phyloP scores from a whole-genome alignment of 2,113 vertebrate species.

The Papio anubis region DNA sequence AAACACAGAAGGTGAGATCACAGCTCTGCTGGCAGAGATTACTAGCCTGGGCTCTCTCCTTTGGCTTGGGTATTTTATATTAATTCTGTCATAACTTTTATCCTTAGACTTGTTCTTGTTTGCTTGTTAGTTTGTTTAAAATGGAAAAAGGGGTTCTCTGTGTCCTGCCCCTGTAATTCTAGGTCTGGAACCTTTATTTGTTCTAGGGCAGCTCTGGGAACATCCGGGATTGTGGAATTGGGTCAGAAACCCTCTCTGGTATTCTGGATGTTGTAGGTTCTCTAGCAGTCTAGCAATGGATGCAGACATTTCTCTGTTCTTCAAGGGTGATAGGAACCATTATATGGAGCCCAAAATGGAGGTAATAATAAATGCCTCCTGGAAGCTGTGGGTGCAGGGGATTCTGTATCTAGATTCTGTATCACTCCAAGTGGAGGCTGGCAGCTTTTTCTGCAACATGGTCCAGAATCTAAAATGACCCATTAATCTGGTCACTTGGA shows the following conservation, averaged over 20 bases:
- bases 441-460: neutral
- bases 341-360: neutral
- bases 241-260: conserved; percentile 49
- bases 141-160: conserved; percentile 20
- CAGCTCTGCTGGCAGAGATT: conserved; percentile 76
- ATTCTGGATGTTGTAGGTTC: conserved; percentile 26
- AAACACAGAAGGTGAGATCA: conserved; percentile 38
- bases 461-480: neutral
- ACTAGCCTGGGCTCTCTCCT: neutral
- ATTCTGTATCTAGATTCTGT: neutral
- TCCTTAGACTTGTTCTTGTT: conserved; percentile 28
- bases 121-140: conserved; percentile 39
- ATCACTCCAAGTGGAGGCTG: neutral
- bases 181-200: conserved; percentile 53
- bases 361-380: conserved; percentile 11
- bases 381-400: neutral
- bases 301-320: conserved; percentile 13
- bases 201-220: conserved; percentile 41
- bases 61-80: conserved; percentile 39
- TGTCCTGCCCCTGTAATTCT: neutral
- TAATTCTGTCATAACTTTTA: conserved; percentile 24
- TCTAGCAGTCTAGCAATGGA: conserved; percentile 50
- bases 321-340: neutral
- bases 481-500: neutral
- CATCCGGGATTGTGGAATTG: neutral